Evolutionary conservation across 1,140 invertebrate genomes (phyloP).

Genomic region (Drosophila burlai): DNA sequence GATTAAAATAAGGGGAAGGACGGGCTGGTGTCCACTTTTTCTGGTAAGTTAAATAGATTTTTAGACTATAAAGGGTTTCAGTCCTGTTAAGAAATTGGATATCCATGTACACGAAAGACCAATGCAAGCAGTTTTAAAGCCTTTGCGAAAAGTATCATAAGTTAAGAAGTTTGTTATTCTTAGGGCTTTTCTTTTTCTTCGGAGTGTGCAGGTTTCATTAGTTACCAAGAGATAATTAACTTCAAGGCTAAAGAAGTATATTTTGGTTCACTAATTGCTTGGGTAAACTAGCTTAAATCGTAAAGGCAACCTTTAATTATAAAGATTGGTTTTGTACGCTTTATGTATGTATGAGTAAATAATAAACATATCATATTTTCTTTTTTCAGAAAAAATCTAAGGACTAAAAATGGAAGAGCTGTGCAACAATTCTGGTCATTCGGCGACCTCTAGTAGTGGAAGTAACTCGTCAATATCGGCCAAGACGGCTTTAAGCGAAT

Average conservation of each 20-base stretch:
- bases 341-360: not conserved
- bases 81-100: not conserved
- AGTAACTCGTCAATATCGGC: slow-evolving; percentile 67
- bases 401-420: slow-evolving; percentile 39
- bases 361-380: not conserved
- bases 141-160: not conserved
- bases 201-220: not conserved
- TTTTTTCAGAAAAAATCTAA: not conserved
- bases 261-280: not conserved
- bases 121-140: not conserved
- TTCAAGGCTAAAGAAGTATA: not conserved
- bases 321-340: not conserved
- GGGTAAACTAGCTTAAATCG: not conserved
- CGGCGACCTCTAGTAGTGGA: slow-evolving; percentile 53
- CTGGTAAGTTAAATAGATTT: not conserved
- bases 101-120: too few relatives aligned
- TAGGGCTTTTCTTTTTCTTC: not conserved
- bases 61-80: not conserved
- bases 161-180: not conserved
- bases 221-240: slow-evolving; percentile 4
- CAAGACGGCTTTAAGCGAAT: slow-evolving; percentile 84
- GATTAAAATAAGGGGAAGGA: not conserved
- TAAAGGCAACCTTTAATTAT: not conserved
- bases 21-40: not conserved
- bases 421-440: slow-evolving; percentile 52